These are phyloP conservation scores for Himantopus leucocephalus DNA, from an alignment of 2,113 vertebrate genomes.

Conservation along the genomic window DNA sequence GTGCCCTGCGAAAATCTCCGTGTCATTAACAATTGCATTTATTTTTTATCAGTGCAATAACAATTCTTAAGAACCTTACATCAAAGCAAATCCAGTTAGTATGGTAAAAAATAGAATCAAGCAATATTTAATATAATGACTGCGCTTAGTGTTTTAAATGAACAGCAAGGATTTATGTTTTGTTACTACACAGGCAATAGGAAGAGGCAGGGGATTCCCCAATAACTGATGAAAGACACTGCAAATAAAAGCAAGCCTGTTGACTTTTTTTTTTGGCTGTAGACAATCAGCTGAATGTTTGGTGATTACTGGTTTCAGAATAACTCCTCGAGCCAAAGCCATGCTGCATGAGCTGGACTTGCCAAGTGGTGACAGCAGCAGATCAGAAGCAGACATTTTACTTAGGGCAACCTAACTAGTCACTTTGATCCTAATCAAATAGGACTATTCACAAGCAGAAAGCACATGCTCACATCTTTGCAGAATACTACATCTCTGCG, in stretches of 20 bases:
- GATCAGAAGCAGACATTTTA: constrained; percentile 30
- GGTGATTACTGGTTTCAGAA: neutral
- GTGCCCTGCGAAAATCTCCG: neutral
- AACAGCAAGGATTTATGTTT: neutral
- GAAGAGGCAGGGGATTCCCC: neutral
- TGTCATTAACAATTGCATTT: neutral
- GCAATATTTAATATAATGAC: neutral
- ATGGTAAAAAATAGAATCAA: neutral
- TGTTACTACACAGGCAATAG: neutral
- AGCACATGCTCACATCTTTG: constrained; percentile 52
- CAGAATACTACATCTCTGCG: neutral
- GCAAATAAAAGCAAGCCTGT: neutral
- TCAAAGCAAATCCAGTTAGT: neutral
- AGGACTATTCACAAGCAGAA: constrained; percentile 50
- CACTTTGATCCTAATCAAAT: constrained; percentile 59
- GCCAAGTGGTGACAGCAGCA: constrained; percentile 23
- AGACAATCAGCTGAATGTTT: neutral
- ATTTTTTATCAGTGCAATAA: neutral
- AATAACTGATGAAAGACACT: neutral
- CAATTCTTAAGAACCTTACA: neutral
- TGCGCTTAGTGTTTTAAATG: neutral
- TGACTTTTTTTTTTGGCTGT: neutral
- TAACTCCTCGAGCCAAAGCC: constrained; percentile 27
- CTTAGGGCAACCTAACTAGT: constrained; percentile 31
- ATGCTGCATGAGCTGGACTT: neutral